These are phyloP conservation scores for Macrophya annulata DNA, from an alignment of 2,888 invertebrate genomes.

Conservation along the genomic window DNA sequence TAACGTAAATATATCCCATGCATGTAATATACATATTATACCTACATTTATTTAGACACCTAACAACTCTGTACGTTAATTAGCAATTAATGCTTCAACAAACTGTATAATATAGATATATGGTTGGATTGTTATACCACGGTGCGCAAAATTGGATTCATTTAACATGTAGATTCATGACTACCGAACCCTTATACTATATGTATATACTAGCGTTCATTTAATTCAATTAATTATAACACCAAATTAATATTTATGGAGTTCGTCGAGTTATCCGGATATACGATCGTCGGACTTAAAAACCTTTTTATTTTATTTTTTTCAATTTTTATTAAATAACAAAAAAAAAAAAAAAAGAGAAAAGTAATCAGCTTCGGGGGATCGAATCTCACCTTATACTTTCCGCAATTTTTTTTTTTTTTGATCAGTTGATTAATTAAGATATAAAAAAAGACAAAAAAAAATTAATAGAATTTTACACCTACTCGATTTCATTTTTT, in stretches of 20 bases:
- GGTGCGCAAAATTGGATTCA: slow-evolving; percentile 5
- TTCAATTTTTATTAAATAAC: background rate
- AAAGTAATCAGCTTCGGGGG: background rate
- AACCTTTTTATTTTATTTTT: background rate
- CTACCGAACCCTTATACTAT: background rate
- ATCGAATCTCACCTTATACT: background rate
- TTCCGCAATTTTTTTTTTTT: background rate
- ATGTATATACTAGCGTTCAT: background rate
- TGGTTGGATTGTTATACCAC: background rate
- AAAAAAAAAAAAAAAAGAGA: background rate
- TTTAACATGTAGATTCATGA: slow-evolving; percentile 31
- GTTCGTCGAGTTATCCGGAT: background rate
- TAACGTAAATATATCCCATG: no score
- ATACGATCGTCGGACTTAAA: background rate
- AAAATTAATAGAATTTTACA: background rate
- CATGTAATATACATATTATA: no score
- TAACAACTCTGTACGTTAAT: background rate
- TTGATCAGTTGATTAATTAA: background rate
- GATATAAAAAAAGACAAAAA: background rate
- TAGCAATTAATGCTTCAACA: background rate
- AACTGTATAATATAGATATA: background rate
- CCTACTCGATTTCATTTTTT: no score
- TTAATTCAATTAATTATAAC: slow-evolving; percentile 9
- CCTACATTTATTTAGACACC: background rate
- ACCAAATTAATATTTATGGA: slow-evolving; percentile 9